Percentiles rank a stretch among this genome's conserved stretches.
These are phyloP conservation scores for Calliphora vomitoria DNA, from an alignment of 2,888 invertebrate species.

Conservation along the genomic window DNA sequence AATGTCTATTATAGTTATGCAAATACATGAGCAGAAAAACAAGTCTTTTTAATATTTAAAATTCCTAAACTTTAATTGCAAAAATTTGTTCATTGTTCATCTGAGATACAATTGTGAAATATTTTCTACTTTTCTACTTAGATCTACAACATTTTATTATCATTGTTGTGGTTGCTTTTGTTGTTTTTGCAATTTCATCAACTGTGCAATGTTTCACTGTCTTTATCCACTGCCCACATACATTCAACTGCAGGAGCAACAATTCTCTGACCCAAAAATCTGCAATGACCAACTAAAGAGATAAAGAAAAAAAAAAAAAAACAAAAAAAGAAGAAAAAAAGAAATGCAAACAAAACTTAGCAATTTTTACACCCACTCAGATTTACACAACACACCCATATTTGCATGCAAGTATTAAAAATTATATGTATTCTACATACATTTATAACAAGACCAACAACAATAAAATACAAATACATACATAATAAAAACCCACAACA, in stretches of 20 bases:
- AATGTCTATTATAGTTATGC: neutral
- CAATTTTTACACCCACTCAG: neutral
- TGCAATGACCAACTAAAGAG: slow-evolving; percentile 14
- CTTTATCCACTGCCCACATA: neutral
- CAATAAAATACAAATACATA: neutral
- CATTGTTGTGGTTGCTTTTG: neutral
- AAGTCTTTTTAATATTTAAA: neutral
- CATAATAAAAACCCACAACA: neutral
- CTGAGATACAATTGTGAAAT: neutral
- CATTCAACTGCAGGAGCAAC: slow-evolving; percentile 23
- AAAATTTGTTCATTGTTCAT: neutral
- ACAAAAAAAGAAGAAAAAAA: neutral
- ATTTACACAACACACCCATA: neutral
- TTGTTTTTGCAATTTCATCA: slow-evolving; percentile 1
- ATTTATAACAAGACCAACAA: neutral
- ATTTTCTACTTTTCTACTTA: neutral
- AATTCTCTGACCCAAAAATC: slow-evolving; percentile 38
- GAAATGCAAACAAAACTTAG: neutral
- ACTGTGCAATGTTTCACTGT: neutral
- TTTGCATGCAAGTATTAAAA: no score
- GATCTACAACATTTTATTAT: neutral
- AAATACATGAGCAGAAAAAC: neutral
- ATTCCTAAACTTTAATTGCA: slow-evolving; percentile 23
- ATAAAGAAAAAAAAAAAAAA: neutral
- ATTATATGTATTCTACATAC: neutral